Percentiles rank a stretch among this genome's conserved stretches.
These are phyloP conservation scores for Drosophila auraria DNA, from an alignment of 1,140 invertebrate species.

Conservation along the genomic window DNA sequence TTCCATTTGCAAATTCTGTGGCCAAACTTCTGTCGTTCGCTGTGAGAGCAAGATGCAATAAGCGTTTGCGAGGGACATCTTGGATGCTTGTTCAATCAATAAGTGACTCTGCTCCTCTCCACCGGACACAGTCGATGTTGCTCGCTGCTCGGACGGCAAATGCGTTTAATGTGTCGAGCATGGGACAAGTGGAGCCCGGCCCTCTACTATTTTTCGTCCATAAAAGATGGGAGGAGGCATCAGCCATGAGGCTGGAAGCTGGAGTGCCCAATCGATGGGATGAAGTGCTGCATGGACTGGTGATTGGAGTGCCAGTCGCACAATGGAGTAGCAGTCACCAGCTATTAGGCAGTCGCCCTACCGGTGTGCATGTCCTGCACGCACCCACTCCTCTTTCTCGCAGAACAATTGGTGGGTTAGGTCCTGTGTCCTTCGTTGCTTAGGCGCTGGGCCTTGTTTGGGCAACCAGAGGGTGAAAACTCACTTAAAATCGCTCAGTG, in stretches of 20 bases:
- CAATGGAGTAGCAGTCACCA: slow-evolving; percentile 45
- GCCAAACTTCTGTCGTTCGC: slow-evolving; percentile 10
- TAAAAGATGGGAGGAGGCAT: neutral
- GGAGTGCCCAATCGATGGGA: slow-evolving; percentile 24
- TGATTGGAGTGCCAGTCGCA: slow-evolving; percentile 66
- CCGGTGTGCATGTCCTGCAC: slow-evolving; percentile 23
- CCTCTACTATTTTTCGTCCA: slow-evolving; percentile 44
- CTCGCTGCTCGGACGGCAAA: slow-evolving; percentile 31
- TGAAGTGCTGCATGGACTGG: slow-evolving; percentile 60
- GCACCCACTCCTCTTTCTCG: slow-evolving; percentile 5
- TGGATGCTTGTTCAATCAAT: slow-evolving; percentile 45
- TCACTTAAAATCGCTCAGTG: slow-evolving; percentile 62
- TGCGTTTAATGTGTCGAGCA: slow-evolving; percentile 47
- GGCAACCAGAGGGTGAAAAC: slow-evolving; percentile 56
- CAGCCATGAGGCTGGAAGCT: neutral
- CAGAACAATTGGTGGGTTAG: slow-evolving; percentile 27
- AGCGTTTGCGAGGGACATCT: slow-evolving; percentile 16
- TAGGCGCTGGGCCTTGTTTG: slow-evolving; percentile 57
- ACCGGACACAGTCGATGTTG: neutral
- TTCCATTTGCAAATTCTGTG: slow-evolving; percentile 28
- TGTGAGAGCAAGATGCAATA: slow-evolving; percentile 13
- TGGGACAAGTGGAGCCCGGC: slow-evolving; percentile 17
- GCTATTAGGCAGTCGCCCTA: slow-evolving; percentile 52
- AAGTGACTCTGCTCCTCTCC: slow-evolving; percentile 58
- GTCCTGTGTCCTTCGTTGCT: slow-evolving; percentile 24